phyloP scores from a whole-genome alignment of 1,140 invertebrate species.

The Belonocnema kinseyi region DNA sequence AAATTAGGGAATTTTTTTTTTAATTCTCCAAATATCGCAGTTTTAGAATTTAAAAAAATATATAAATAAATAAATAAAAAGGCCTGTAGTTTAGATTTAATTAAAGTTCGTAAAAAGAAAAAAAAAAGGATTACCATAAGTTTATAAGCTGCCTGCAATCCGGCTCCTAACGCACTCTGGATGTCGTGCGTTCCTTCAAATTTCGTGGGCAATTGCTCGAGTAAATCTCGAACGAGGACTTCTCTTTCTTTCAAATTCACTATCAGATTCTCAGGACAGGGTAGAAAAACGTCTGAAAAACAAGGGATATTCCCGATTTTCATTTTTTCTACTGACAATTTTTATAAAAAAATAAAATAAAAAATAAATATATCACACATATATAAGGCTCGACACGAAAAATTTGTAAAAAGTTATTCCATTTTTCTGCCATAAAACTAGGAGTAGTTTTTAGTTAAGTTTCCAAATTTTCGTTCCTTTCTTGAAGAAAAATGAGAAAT shows the following conservation, averaged over 20 bases:
- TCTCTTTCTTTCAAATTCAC: conserved; percentile 93
- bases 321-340: too few species aligned
- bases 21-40: too few species aligned
- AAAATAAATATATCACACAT: not conserved
- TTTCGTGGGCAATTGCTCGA: conserved; percentile 87
- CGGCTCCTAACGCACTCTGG: conserved; percentile 92
- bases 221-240: conserved; percentile 87
- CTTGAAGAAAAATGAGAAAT: too few species aligned
- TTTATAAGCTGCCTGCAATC: conserved; percentile 94
- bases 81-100: too few species aligned
- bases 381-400: too few species aligned
- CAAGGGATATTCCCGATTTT: conserved; percentile 4
- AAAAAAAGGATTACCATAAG: conserved; percentile 82
- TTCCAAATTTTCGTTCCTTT: too few species aligned
- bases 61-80: too few species aligned
- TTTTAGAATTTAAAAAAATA: too few species aligned
- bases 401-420: too few species aligned
- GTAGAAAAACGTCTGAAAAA: conserved; percentile 87
- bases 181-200: conserved; percentile 86
- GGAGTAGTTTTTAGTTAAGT: too few species aligned
- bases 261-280: conserved; percentile 92
- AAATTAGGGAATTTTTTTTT: too few species aligned
- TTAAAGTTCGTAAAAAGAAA: conserved; percentile 32
- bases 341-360: not conserved
- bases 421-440: too few species aligned